Base-by-base conservation (phyloP, 2,888 invertebrate species). In the Caenorhabditis zanzibari region DNA sequence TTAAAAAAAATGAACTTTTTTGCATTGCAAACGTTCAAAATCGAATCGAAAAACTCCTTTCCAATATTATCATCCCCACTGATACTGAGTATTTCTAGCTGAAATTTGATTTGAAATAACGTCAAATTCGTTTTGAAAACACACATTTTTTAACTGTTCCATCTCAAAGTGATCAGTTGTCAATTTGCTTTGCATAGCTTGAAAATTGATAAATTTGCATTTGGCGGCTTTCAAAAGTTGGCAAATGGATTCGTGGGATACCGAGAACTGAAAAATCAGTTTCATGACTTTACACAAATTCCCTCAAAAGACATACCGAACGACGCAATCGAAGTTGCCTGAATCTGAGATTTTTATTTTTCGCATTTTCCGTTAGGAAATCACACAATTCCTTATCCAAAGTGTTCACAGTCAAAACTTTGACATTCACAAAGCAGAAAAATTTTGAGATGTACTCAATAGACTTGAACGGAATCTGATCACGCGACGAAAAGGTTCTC, bases 51-150 rank as follows among this genome's bases (percentile, higher is more conserved):
- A 9, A 79, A 73, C 58, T 69, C 44, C 35, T 38, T 47, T 1
- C 38, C 77, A 19, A 83, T 64, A 14, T 49, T 80, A 28, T 80
- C 75, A 47, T 84, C 84, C 80, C 76, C 81, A 41, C 81, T 80
- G 16, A 80, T 81, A 26, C 75, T 72, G 3, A 84, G 1, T 0
- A 80, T 19, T n/a, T 56, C 41, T 12, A 80, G 24, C 84, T 84
- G 63, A 38, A 74, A 52, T 16, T 7, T 3, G 6, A 24, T 5
- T 2, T 12, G 6, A 19, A 19, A n/a, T n/a, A 47, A 47, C 38
- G 5, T 6, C 2, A 12, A 2, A 12, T n/a, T 12, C 12, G n/a
- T n/a, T 16, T 32, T 2, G 3, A 49, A 22, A 49, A 2, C 22
- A 4, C 9, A 84, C 84, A 24, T 59, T 52, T 22, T 69, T 41